These are phyloP conservation scores for roundworm (Caenorhabditis elegans) DNA, from an alignment of 1,140 invertebrate genomes.

Conservation along the genomic window DNA sequence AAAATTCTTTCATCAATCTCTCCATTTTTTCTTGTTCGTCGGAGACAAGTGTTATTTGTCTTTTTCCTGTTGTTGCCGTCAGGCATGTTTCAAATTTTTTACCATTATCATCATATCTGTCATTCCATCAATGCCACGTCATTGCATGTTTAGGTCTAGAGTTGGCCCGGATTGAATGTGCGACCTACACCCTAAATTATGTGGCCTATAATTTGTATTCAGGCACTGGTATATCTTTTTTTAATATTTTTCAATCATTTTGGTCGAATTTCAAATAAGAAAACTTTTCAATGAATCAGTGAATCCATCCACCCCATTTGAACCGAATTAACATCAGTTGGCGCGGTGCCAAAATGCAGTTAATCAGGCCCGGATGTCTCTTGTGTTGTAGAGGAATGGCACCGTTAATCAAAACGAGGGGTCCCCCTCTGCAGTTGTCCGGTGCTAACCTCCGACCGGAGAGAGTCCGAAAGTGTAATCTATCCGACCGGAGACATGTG, in stretches of 20 bases:
- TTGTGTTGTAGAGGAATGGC: not conserved
- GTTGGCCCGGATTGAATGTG: too few species aligned
- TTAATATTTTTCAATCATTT: too few species aligned
- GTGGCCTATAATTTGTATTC: too few species aligned
- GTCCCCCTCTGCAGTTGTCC: not conserved
- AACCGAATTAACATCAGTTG: not conserved
- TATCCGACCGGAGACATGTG: slow-evolving; percentile 25
- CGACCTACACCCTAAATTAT: too few species aligned
- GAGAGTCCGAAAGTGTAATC: too few species aligned
- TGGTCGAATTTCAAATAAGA: too few species aligned
- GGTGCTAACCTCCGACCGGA: not conserved
- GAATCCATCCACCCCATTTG: not conserved
- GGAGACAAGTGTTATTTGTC: not conserved
- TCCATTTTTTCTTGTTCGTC: not conserved
- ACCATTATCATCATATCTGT: not conserved
- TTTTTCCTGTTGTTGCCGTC: not conserved
- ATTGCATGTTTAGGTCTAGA: too few species aligned
- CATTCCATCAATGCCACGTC: too few species aligned
- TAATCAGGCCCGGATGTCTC: not conserved
- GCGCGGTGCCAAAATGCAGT: slow-evolving; percentile 5
- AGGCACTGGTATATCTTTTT: too few species aligned
- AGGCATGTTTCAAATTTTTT: not conserved
- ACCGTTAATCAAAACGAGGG: slow-evolving; percentile 26
- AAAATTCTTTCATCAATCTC: not conserved
- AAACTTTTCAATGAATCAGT: too few species aligned